Conservation (phyloP, 2,888 invertebrate genomes). For the Halocaridina rubra region DNA sequence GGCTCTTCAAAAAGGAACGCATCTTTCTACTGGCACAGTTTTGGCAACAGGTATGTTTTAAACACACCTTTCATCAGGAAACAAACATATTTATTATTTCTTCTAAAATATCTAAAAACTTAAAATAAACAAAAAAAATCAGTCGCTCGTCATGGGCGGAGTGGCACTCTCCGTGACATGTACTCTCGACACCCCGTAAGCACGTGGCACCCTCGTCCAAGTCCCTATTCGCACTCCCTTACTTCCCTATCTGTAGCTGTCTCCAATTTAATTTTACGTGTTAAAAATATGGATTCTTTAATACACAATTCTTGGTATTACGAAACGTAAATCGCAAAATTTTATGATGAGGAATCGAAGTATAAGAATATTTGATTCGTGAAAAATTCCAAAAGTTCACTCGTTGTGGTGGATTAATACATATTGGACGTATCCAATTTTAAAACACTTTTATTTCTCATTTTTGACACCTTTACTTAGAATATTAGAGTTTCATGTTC, state of each 20-base stretch:
- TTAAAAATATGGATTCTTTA: not conserved
- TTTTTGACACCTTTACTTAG: too few species aligned
- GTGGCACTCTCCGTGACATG: not conserved
- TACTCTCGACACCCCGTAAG: not conserved
- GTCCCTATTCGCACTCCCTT: not conserved
- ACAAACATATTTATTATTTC: too few species aligned
- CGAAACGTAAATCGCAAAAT: not conserved
- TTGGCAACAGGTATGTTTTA: conserved; percentile 90
- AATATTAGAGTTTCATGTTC: too few species aligned
- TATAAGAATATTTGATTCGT: conserved; percentile 34
- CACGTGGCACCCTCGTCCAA: not conserved
- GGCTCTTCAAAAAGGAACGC: conserved; percentile 95
- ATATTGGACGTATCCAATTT: too few species aligned
- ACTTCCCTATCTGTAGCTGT: not conserved
- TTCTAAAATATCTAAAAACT: too few species aligned
- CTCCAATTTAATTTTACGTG: not conserved
- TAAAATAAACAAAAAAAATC: not conserved
- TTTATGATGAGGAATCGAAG: not conserved
- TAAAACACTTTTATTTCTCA: too few species aligned
- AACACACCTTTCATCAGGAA: not conserved
- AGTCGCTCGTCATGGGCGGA: too few species aligned
- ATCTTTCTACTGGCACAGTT: conserved; percentile 94
- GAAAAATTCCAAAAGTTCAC: too few species aligned
- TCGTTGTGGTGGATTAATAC: too few species aligned
- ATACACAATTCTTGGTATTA: not conserved